Base-by-base conservation (phyloP, 2,888 invertebrate genomes). In the Melieria crassipennis region DNA sequence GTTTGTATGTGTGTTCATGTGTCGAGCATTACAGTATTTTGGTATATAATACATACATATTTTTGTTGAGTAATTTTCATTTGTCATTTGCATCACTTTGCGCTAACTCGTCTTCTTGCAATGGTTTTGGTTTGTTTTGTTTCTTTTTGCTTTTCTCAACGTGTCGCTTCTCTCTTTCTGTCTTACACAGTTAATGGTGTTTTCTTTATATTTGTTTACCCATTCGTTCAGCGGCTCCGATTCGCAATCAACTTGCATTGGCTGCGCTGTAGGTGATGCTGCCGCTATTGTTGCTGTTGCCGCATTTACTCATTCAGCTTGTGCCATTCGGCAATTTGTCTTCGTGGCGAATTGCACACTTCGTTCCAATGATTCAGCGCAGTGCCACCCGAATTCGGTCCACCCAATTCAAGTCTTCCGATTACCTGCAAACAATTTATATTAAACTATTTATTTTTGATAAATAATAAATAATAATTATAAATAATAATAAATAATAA, bases 261-360 rank as follows among this genome's bases (percentile, higher is more conserved):
- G 30, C 30, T 30, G 30, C 30, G 30, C 30, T 30, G 30, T 30
- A 30, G 30, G 30, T 30, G 30, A 30, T 30, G 30, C 30, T 30
- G 30, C 30, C 30, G 30, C 30, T 30, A 30, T 30, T 30, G 30
- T 30, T 30, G 30, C 3, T 30, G 30, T 42, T 72, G 3, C 48
- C 55, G 4, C 45, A 4, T 73, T 80, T 91, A 96, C 91, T 96
- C 96, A 88, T 94, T 92, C 81, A 99, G 91, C 89, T 98, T 97
- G 90, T 99, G 99, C 99, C 99, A 99, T 88, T 99, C 98, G 77
- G 99, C 99, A 85, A 99, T 98, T 90, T 99, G 99, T 78, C 98
- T 93, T 79, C 98, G 92, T 66, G 98, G 98, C 78, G 97, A 97
- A 85, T 94, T 96, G 89, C 97, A 95, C 79, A 98, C 97, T 89